Conservation (phyloP, 2,888 invertebrate species). For the Tuta absoluta region DNA sequence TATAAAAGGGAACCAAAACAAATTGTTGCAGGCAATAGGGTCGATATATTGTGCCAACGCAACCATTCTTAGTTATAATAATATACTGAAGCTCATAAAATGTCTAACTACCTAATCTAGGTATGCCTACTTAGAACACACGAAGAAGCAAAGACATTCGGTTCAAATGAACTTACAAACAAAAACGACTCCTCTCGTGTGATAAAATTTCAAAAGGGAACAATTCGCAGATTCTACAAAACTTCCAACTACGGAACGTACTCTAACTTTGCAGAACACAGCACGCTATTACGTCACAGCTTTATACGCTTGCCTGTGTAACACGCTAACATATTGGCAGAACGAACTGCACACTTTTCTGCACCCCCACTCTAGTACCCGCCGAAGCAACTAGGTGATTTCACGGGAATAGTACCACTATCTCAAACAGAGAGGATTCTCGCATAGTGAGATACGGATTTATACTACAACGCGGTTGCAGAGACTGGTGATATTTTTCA, state of each 20-base stretch:
- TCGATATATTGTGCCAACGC: no score
- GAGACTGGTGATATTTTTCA: neutral
- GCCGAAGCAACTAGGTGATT: slow-evolving; percentile 14
- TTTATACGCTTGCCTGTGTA: neutral
- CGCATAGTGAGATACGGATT: slow-evolving; percentile 16
- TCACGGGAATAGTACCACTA: slow-evolving; percentile 9
- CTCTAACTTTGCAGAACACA: slow-evolving; percentile 15
- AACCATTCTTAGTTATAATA: no score
- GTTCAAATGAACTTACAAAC: no score
- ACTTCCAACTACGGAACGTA: slow-evolving; percentile 9
- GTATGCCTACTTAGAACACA: no score
- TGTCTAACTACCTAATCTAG: no score
- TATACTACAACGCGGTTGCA: slow-evolving; percentile 5
- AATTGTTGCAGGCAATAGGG: no score
- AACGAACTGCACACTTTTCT: slow-evolving; percentile 10
- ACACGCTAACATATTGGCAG: slow-evolving; percentile 10
- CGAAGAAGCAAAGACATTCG: no score
- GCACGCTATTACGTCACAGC: neutral
- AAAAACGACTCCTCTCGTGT: no score
- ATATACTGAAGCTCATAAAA: no score
- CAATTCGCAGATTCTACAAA: neutral
- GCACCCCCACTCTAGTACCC: neutral
- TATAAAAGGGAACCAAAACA: no score
- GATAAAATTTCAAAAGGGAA: slow-evolving; percentile 2
- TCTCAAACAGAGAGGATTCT: slow-evolving; percentile 15